Conservation (phyloP, 2,888 invertebrate genomes). For the Dryocosmus kuriphilus region DNA sequence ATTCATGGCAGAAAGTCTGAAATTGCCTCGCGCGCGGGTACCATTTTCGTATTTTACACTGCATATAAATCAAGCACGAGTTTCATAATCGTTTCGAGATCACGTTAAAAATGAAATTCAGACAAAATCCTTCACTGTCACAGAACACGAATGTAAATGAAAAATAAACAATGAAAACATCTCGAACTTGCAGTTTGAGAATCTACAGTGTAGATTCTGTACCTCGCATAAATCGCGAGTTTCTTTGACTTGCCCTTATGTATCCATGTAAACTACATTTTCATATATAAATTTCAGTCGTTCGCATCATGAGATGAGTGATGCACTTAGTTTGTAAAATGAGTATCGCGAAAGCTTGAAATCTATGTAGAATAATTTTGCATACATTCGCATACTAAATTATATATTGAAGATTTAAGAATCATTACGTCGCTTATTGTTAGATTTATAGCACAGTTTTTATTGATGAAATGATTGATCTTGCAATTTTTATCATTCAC, state of each 20-base stretch:
- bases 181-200: too few species aligned
- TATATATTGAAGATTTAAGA: conserved; percentile 25
- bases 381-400: conserved; percentile 14
- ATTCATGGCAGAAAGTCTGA: conserved; percentile 26
- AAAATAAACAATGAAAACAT: neutral
- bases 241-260: neutral
- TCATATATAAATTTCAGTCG: conserved; percentile 11
- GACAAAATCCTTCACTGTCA: neutral
- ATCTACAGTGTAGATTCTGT: neutral
- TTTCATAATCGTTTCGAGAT: conserved; percentile 32
- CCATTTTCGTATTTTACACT: conserved; percentile 29
- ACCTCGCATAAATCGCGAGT: neutral
- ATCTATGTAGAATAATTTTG: conserved; percentile 28
- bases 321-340: conserved; percentile 25
- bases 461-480: conserved; percentile 11
- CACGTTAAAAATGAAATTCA: conserved; percentile 19
- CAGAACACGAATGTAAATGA: neutral
- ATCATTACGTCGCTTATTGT: neutral
- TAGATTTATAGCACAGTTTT: conserved; percentile 9
- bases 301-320: conserved; percentile 17
- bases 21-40: conserved; percentile 1
- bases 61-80: conserved; percentile 29
- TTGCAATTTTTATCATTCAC: neutral
- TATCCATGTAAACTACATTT: neutral
- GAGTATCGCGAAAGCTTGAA: conserved; percentile 16